Percentiles rank a stretch among this genome's conserved stretches.
phyloP scores from a whole-genome alignment of 2,888 invertebrate genomes.

The Heliconius aoede region DNA sequence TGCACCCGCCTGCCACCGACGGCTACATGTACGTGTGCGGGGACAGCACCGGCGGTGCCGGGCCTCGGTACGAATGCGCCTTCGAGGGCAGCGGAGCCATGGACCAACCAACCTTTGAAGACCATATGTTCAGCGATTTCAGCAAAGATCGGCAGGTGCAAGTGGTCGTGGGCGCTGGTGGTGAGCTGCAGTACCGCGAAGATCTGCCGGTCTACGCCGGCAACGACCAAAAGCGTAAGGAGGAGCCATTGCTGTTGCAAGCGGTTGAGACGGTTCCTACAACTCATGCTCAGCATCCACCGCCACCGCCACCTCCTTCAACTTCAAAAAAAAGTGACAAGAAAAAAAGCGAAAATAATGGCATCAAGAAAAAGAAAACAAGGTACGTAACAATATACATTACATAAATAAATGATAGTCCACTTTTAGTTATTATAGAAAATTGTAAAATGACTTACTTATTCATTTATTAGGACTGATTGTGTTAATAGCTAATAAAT shows the following conservation, averaged over 20 bases:
- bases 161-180: conserved; percentile 79
- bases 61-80: conserved; percentile 75
- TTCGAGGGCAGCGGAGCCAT: conserved; percentile 73
- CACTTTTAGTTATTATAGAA: not conserved
- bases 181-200: conserved; percentile 80
- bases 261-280: conserved; percentile 65
- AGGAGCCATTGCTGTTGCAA: conserved; percentile 73
- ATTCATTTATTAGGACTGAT: not conserved
- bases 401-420: not conserved
- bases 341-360: conserved; percentile 93
- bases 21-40: conserved; percentile 81
- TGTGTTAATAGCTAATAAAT: not conserved
- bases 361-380: conserved; percentile 96
- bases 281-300: conserved; percentile 62
- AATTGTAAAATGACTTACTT: not conserved
- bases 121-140: conserved; percentile 91
- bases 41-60: conserved; percentile 61
- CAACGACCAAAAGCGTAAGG: conserved; percentile 70
- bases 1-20: conserved; percentile 77
- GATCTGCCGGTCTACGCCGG: conserved; percentile 69
- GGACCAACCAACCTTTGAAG: conserved; percentile 90
- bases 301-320: conserved; percentile 70
- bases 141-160: conserved; percentile 82
- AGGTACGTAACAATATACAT: conserved; percentile 82
- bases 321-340: conserved; percentile 89